Percentiles rank a stretch among this genome's conserved stretches.
These are phyloP conservation scores for Drosophila ercepeae DNA, from an alignment of 1,140 invertebrate genomes.

Conservation along the genomic window DNA sequence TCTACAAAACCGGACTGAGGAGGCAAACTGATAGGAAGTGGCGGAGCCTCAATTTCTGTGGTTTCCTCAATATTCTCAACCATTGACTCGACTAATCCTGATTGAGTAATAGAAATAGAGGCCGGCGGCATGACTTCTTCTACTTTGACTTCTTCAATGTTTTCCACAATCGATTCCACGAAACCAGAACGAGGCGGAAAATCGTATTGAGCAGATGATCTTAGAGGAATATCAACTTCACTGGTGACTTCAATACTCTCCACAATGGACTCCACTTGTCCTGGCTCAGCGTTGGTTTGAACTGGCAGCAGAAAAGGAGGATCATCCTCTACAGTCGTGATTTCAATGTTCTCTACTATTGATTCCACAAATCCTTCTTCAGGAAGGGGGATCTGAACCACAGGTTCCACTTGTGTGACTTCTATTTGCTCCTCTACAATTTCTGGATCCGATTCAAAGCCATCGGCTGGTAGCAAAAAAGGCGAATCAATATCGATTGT, in stretches of 20 bases:
- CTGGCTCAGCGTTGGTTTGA: background rate
- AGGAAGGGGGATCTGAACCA: background rate
- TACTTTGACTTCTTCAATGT: constrained; percentile 7
- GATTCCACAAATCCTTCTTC: constrained; percentile 6
- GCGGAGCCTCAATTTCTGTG: background rate
- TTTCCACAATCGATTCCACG: constrained; percentile 25
- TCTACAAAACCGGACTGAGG: constrained; percentile 6
- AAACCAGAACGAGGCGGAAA: background rate
- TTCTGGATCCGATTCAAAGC: constrained; percentile 14
- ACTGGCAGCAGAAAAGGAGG: background rate
- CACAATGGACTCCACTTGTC: constrained; percentile 3
- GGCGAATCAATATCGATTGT: constrained; percentile 12
- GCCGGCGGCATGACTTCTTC: background rate
- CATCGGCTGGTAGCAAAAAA: constrained; percentile 15
- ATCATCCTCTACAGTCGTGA: background rate
- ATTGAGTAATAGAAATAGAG: background rate
- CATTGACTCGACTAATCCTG: background rate
- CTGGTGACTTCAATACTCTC: constrained; percentile 21
- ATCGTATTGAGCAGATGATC: background rate
- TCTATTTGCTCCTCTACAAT: constrained; percentile 15
- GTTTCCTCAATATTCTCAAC: background rate
- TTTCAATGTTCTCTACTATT: constrained; percentile 19
- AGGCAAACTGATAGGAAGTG: background rate
- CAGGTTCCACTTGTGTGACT: background rate
- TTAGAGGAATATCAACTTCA: background rate